Base-by-base conservation (phyloP, 1,140 invertebrate genomes). In the Pentalonia nigronervosa region DNA sequence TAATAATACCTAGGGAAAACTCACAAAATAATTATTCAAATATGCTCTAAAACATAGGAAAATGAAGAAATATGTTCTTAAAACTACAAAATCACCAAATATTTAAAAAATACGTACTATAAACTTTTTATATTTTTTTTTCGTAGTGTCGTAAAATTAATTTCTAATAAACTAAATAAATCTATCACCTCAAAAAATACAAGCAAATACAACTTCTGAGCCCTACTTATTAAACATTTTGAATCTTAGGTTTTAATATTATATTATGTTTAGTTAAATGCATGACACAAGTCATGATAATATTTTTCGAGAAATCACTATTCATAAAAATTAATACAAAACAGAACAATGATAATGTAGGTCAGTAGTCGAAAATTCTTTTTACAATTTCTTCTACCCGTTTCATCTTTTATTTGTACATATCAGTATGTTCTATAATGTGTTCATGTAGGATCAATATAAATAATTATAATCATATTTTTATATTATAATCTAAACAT, bases 331-430 rank as follows among this genome's bases (percentile, higher is more conserved):
- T n/a, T 67, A n/a, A 56, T 56, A 90, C 88, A 48, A 88, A 88
- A 90, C 50, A 56, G 34, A 56, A 90, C 50, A 90, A 90, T 60
- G n/a, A 56, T 56, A 41, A 90, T 41, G 53, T 41, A 90, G 88
- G 50, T 56, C 88, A 90, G 34, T 56, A 90, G 23, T 45, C 47
- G 30, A 60, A 90, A 60, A 30, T 90, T 90, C 23, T 41, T 90
- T 56, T 36, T 60, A 36, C 17, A 60, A 41, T 90, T 90, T 90
- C 53, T 90, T 90, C 17, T 45, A 25, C 3, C 21, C 21, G 14
- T 60, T 90, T 45, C 50, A 45, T 60, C 9, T 90, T 89, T 53
- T 60, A 60, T 53, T 60, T 30, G 30, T 17, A 41, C 30, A 30
- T 14, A 20, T 36, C 2, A 36, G 1, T 89, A 36, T 53, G 3